phyloP scores from a whole-genome alignment of 2,888 invertebrate genomes.

The Chaitophorus viminalis region DNA sequence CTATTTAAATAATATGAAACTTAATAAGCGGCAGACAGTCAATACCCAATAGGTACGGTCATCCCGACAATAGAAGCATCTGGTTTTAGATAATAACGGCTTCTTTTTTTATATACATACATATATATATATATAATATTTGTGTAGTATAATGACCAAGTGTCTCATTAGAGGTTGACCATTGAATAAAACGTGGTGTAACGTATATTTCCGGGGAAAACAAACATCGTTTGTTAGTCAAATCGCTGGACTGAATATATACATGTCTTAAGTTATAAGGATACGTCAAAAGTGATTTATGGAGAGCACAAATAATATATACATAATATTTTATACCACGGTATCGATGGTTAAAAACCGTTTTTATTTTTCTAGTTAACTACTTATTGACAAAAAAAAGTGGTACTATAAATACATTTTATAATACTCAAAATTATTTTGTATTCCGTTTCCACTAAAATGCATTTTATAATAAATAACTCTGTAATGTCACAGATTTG shows the following conservation, averaged over 20 bases:
- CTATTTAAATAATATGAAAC: conserved; percentile 54
- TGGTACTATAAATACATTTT: too few species aligned
- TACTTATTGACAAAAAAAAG: background rate
- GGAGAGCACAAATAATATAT: background rate
- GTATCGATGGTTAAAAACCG: background rate
- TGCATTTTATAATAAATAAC: too few species aligned
- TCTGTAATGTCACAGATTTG: too few species aligned
- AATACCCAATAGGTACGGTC: conserved; percentile 55
- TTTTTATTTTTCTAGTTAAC: background rate
- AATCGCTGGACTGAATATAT: background rate
- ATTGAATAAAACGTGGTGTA: conserved; percentile 24
- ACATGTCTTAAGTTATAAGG: background rate
- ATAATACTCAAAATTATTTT: background rate
- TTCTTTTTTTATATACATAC: conserved; percentile 22
- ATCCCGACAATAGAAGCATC: conserved; percentile 53
- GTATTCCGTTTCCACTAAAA: background rate
- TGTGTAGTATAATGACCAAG: conserved; percentile 34
- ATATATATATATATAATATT: conserved; percentile 11
- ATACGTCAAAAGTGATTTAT: conserved; percentile 49
- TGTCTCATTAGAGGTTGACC: conserved; percentile 61
- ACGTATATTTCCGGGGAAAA: conserved; percentile 43
- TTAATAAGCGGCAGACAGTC: conserved; percentile 60
- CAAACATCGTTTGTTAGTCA: conserved; percentile 23
- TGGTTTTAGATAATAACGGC: conserved; percentile 55
- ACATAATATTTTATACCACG: background rate